Conservation (phyloP, 2,888 invertebrate species). For the Cremastinae sp. region DNA sequence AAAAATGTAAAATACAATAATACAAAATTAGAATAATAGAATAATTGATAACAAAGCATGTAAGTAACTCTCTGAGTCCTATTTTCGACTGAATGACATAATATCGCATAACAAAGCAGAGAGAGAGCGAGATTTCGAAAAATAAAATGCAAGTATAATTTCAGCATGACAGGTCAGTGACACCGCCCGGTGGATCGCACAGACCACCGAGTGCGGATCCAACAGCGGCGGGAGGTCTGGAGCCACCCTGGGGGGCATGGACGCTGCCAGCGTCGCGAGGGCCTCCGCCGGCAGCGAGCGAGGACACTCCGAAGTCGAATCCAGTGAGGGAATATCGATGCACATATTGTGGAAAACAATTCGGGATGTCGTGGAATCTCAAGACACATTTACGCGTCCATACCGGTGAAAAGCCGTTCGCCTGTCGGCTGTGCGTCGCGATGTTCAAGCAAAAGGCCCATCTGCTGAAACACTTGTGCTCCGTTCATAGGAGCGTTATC, state of each 20-base stretch:
- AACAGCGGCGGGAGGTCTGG: conserved; percentile 72
- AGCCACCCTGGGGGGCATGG: conserved; percentile 78
- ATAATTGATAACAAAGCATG: no score
- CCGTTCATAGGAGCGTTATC: conserved; percentile 93
- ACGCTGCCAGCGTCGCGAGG: conserved; percentile 82
- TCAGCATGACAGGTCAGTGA: conserved; percentile 77
- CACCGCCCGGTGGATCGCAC: conserved; percentile 77
- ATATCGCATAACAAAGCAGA: no score
- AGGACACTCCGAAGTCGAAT: conserved; percentile 83
- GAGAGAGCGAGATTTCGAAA: no score
- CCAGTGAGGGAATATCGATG: conserved; percentile 93
- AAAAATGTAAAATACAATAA: no score
- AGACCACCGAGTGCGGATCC: conserved; percentile 78
- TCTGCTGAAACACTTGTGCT: conserved; percentile 92
- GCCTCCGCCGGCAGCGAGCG: conserved; percentile 82
- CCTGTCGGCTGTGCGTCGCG: conserved; percentile 92
- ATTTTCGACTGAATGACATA: no score
- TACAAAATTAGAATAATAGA: no score
- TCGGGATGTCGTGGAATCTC: conserved; percentile 96
- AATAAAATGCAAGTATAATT: no score
- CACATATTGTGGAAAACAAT: conserved; percentile 94
- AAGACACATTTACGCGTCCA: conserved; percentile 94
- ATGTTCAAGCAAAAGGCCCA: conserved; percentile 97
- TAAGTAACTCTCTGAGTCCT: no score
- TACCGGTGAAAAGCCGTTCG: conserved; percentile 94